Conservation (phyloP, 2,113 vertebrate species). For the Thermophis baileyi region DNA sequence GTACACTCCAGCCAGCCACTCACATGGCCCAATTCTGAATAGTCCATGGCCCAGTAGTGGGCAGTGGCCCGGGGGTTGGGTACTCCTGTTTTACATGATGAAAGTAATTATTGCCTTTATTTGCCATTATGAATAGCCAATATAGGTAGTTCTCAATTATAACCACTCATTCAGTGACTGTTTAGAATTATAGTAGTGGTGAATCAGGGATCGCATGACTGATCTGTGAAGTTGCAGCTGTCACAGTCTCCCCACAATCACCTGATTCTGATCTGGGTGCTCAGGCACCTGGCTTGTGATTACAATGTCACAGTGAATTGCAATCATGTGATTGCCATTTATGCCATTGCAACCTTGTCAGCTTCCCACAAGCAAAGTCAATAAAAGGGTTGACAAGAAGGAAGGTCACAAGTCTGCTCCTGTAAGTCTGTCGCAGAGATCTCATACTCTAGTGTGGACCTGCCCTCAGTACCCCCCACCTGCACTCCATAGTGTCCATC, state of each 20-base stretch:
- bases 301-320: not conserved
- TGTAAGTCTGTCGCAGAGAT: not conserved
- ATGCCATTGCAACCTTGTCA: not conserved
- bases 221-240: not conserved
- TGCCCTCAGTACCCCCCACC: not conserved
- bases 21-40: too few relatives aligned
- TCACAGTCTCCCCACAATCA: not conserved
- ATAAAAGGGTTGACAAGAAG: not conserved
- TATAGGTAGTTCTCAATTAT: not conserved
- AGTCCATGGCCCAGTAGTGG: too few relatives aligned
- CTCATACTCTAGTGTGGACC: not conserved
- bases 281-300: not conserved
- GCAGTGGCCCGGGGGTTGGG: too few relatives aligned
- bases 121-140: not conserved
- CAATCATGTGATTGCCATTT: not conserved
- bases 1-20: too few relatives aligned
- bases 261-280: not conserved
- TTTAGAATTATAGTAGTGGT: not conserved
- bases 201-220: not conserved
- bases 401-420: not conserved
- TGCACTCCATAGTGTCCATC: not conserved
- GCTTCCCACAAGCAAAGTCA: not conserved
- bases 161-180: not conserved
- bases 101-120: not conserved
- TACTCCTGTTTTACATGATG: not conserved